Evolutionary conservation across 2,797 vertebrate genomes (phyloP), one percentile per base, ranked within the genome.

Genomic region (Melanogrammus aeglefinus): DNA sequence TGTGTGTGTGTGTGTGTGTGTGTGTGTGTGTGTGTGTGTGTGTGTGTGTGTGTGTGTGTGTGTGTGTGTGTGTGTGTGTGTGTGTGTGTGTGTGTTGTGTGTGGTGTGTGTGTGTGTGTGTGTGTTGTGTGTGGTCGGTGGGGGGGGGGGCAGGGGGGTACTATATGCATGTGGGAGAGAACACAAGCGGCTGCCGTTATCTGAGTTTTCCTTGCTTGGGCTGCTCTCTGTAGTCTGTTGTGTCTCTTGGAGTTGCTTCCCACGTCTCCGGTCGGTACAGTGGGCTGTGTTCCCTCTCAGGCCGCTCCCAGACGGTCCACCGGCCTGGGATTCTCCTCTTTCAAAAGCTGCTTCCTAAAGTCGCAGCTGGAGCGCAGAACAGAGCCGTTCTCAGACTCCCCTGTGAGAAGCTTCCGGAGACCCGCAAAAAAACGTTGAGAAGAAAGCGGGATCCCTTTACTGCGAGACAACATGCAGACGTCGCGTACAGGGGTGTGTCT

Each of bases 171-270:
- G 57, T 9, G 1, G 33, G 51, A 76, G 36, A 21, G 33, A 76
- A 41, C 51, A 72, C 75, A 76, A 71, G 29, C 75, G 69, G 83
- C 74, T 75, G 80, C 84, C 72, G 4, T 84, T 88, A 88, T 88
- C 90, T 83, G 85, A 79, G 69, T 84, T 89, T 84, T 82, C 88
- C 57, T 84, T 85, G 77, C 51, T 73, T 6, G 73, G 76, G 5
- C 3, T 35, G 70, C 81, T 82, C 88, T 91, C 88, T 91, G 86
- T 89, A 82, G 85, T 86, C 85, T 81, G 77, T 88, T 91, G 86
- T 90, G 88, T 89, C 81, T 89, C 81, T 21, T 6, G 47, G 16
- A 75, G 78, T 63, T 79, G 77, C 82, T 89, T 90, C 84, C 88
- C 82, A 79, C 74, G 82, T 51, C 16, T 18, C 85, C 90, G 79